Percentiles rank a stretch among this genome's conserved stretches.
phyloP scores from a whole-genome alignment of 2,888 invertebrate species.

The Sarcophaga caerulescens region DNA sequence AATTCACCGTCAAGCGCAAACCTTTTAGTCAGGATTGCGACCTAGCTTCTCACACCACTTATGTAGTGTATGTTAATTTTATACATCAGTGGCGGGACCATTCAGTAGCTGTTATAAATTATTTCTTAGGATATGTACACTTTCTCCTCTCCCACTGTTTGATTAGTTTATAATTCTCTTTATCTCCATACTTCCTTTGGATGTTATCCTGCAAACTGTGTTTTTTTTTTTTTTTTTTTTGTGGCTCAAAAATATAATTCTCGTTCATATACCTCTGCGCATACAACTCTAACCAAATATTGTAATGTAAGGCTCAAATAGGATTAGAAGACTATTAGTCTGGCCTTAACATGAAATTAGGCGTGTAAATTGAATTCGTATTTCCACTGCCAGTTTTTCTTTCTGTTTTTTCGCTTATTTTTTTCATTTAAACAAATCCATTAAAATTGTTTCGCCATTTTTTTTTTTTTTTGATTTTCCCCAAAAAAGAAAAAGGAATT shows the following conservation, averaged over 20 bases:
- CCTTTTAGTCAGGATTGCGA: background rate
- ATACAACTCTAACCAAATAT: constrained; percentile 2
- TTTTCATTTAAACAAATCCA: constrained; percentile 28
- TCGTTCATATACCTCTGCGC: background rate
- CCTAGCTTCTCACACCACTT: too few relatives aligned
- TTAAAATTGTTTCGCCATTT: constrained; percentile 40
- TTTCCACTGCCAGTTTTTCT: constrained; percentile 6
- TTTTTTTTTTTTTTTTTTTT: background rate
- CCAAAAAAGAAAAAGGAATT: constrained; percentile 15
- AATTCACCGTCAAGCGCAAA: too few relatives aligned
- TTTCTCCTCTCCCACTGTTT: background rate
- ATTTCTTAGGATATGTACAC: too few relatives aligned
- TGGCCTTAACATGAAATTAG: constrained; percentile 59
- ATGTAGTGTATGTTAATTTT: background rate
- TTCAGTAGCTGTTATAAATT: background rate
- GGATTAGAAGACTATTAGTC: constrained; percentile 54
- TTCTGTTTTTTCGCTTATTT: background rate
- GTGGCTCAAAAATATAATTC: background rate
- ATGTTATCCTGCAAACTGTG: background rate
- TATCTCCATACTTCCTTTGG: background rate
- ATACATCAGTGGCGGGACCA: background rate
- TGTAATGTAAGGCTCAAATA: constrained; percentile 19
- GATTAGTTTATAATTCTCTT: background rate
- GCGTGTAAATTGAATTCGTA: constrained; percentile 59
- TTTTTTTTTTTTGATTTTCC: constrained; percentile 1